Conservation (phyloP, 2,888 invertebrate species). For the Dasypogon diadema region DNA sequence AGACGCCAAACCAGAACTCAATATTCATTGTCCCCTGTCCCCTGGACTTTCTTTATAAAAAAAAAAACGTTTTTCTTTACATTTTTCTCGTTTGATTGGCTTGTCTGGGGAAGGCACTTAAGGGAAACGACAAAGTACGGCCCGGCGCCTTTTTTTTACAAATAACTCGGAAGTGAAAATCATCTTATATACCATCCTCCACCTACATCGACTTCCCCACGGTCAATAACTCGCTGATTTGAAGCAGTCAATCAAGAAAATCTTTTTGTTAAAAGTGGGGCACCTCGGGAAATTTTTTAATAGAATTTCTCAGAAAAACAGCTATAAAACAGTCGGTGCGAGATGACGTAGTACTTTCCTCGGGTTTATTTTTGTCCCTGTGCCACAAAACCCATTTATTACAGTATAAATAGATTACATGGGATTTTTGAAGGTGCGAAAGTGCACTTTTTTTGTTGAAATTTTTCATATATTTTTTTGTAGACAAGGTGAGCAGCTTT, state of each 20-base stretch:
- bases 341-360: background rate
- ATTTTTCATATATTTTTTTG: too few species aligned
- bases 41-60: too few species aligned
- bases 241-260: conserved; percentile 26
- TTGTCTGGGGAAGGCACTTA: too few species aligned
- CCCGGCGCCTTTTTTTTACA: too few species aligned
- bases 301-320: conserved; percentile 19
- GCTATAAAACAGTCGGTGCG: conserved; percentile 9
- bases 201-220: background rate
- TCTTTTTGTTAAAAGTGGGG: conserved; percentile 8
- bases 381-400: background rate
- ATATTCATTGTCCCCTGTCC: too few species aligned
- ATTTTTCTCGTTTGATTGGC: too few species aligned
- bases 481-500: too few species aligned
- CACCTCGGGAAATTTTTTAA: background rate
- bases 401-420: background rate
- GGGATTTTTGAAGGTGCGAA: background rate
- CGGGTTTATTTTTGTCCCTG: background rate
- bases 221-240: conserved; percentile 22
- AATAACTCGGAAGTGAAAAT: too few species aligned
- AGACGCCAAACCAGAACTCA: too few species aligned
- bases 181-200: too few species aligned
- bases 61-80: too few species aligned
- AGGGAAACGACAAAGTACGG: too few species aligned
- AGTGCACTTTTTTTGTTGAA: background rate